Conservation (phyloP, 2,797 vertebrate genomes). For the Phoebastria nigripes region DNA sequence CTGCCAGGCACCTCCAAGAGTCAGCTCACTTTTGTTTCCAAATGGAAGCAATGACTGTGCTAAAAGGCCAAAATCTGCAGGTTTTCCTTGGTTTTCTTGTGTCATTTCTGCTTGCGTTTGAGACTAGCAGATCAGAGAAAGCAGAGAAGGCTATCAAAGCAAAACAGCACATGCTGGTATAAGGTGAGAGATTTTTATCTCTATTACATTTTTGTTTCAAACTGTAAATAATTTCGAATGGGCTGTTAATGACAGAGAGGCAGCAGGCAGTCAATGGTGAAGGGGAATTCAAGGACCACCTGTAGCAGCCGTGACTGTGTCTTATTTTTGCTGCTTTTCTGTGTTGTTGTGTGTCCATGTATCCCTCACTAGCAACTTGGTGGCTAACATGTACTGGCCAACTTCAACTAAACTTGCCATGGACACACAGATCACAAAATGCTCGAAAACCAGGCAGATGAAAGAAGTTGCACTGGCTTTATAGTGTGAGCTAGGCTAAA, state of each 20-base stretch:
- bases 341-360: rapidly evolving
- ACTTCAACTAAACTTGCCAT: not conserved
- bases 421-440: not conserved
- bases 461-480: not conserved
- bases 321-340: not conserved
- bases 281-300: not conserved
- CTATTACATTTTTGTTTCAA: not conserved
- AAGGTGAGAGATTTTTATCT: not conserved
- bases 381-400: not conserved
- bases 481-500: not conserved
- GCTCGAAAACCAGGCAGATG: not conserved
- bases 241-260: not conserved
- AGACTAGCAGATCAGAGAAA: not conserved
- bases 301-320: not conserved
- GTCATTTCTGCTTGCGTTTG: not conserved
- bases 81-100: not conserved
- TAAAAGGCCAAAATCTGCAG: not conserved
- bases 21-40: not conserved
- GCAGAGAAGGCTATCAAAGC: not conserved
- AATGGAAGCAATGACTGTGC: not conserved
- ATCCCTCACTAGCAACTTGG: not conserved
- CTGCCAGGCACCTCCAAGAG: not conserved
- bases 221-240: not conserved
- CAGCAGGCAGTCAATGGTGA: not conserved
- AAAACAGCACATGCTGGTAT: not conserved